Conservation (phyloP, 2,888 invertebrate species). For the Odontomyia ornata region DNA sequence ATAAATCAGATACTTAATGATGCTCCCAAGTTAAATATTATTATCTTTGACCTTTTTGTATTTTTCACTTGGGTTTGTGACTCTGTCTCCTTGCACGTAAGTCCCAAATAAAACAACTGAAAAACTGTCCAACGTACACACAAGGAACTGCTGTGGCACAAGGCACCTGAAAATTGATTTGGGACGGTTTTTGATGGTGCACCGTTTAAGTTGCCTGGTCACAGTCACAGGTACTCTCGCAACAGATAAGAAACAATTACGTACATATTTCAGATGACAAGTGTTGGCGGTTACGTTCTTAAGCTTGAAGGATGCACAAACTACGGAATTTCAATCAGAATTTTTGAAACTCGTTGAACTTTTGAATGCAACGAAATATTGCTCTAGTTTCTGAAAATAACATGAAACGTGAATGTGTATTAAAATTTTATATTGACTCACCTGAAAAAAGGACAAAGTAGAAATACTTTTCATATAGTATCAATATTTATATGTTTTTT, state of each 20-base stretch:
- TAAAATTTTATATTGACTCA: too few species aligned
- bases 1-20: conserved; percentile 66
- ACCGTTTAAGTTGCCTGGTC: conserved; percentile 6
- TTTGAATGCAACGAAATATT: too few species aligned
- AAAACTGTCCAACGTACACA: neutral
- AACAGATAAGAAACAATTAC: conserved; percentile 11
- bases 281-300: neutral
- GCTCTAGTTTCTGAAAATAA: too few species aligned
- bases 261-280: neutral
- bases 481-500: too few species aligned
- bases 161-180: conserved; percentile 49
- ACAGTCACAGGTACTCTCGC: conserved; percentile 12
- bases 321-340: too few species aligned
- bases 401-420: too few species aligned
- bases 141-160: conserved; percentile 36
- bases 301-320: too few species aligned
- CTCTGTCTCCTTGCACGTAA: conserved; percentile 40
- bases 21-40: conserved; percentile 59
- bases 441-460: too few species aligned
- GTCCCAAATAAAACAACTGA: neutral
- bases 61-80: conserved; percentile 24
- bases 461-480: too few species aligned
- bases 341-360: too few species aligned
- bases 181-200: conserved; percentile 46
- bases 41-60: conserved; percentile 46